Evolutionary conservation across 2,888 invertebrate genomes (phyloP).

Genomic region (Coenonympha glycerion): DNA sequence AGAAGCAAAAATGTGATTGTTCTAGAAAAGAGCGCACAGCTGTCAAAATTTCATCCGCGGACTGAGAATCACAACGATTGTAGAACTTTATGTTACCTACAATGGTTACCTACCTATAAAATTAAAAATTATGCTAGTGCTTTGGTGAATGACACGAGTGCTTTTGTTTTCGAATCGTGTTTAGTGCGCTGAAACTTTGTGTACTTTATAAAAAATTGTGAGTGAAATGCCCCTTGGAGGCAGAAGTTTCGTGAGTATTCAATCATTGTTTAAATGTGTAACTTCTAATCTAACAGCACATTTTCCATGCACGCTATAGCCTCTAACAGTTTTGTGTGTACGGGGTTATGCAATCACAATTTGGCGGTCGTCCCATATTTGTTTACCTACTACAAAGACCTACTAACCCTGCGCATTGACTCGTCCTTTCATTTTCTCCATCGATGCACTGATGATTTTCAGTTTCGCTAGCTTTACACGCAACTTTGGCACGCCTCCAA

Average conservation of each 20-base stretch:
- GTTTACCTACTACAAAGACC: no score
- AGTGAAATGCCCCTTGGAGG: conserved; percentile 68
- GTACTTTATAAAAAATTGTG: conserved; percentile 35
- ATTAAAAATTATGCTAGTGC: conserved; percentile 35
- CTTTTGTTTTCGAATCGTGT: conserved; percentile 17
- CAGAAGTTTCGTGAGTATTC: conserved; percentile 63
- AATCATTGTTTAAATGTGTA: conserved; percentile 34
- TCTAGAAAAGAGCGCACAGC: conserved; percentile 46
- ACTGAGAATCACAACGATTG: conserved; percentile 12
- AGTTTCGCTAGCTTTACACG: conserved; percentile 57
- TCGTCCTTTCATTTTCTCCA: conserved; percentile 29
- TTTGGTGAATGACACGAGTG: conserved; percentile 29
- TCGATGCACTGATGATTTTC: conserved; percentile 55
- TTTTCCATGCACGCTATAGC: conserved; percentile 40
- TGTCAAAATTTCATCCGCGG: conserved; percentile 42
- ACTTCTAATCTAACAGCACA: conserved; percentile 29
- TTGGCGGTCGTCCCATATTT: conserved; percentile 39
- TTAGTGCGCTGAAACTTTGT: conserved; percentile 29
- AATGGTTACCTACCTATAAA: no score
- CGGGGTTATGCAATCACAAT: conserved; percentile 33
- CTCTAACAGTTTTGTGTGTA: conserved; percentile 33
- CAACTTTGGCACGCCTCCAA: conserved; percentile 65
- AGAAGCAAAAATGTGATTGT: conserved; percentile 41
- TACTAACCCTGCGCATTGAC: conserved; percentile 34
- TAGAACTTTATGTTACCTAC: conserved; percentile 22